Base-by-base conservation (phyloP, 2,113 vertebrate species). In the Collichthys lucidus region DNA sequence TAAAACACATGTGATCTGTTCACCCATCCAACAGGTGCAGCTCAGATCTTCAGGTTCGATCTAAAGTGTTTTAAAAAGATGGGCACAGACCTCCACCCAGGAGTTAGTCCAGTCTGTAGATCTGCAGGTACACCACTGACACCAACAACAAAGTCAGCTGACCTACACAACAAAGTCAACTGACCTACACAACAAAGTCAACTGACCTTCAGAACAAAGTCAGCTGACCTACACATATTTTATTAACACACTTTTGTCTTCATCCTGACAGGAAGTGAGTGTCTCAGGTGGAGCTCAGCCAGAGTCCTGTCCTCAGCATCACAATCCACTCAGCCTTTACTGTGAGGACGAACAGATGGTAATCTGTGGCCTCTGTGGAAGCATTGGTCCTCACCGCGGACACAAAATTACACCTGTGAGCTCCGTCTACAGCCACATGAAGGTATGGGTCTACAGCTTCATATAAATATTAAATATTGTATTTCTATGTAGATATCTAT, bases 251-350 rank as follows among this genome's bases (percentile, higher is more conserved):
- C 1, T 9, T 12, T 31, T 75, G 11, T 47, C 16, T 52, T 67
- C 2, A 1, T 40, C 26, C 56, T 67, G 49, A 56, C 71, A 85
- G 73, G 90, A 92, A 42, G 59, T 89, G 0, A 90, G 81, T 0
- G 73, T 91, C 31, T 77, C 90, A 0, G 90, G 94, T 20, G 60
- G 68, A 17, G 68, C 92, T 20, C 74, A 59, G 2, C 63, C 76
- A 0, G 94, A 95, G 44, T 85, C 87, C 29, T 97, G 96, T 68
- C 53, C 79, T 0, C 79, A 52, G 1, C 96, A 96, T 84, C 92
- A 93, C 71, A 96, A 97, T 85, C 96, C 96, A 0, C 95, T 97
- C 80, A 97, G 96, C 80, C 94, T 97, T 69, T 97, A 96, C 91
- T 97, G 96, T 0, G 96, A 97, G 91, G 93, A 94, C 0, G 96